Evolutionary conservation across 1,140 invertebrate genomes (phyloP), one percentile per base, ranked within the genome.

Genomic region (Drosophila tsacasi): DNA sequence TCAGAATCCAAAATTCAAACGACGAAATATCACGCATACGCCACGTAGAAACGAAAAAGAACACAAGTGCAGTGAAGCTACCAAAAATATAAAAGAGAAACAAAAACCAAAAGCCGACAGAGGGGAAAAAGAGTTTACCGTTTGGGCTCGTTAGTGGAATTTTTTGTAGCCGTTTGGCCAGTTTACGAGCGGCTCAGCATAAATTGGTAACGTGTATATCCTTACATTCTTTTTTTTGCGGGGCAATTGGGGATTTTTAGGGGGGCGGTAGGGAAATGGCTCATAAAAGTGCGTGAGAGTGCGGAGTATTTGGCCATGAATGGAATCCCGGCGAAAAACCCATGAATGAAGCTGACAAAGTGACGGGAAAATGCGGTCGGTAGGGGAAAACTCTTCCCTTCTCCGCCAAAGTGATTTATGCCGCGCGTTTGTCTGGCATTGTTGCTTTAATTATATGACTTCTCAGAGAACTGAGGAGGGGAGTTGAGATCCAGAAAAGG

Each of bases 391-490:
- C 42, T 49, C 25, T 12, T 19, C 55, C 55, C 47, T 1, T 0
- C 49, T 13, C 10, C 27, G 5, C 1, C 49, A 30, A 44, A 66
- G 77, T 90, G 85, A 87, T 87, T 87, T 87, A 87, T 84, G 84
- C 81, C 83, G 83, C 83, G 84, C 78, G 77, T 80, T 71, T 62
- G 60, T 78, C 60, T 71, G 68, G 47, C 60, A 68, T 80, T 84
- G 76, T 73, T 77, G 76, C 84, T 81, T 83, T 89, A 83, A 87
- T 87, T 87, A 83, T 83, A 75, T 80, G 57, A 63, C 74, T 60
- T 55, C 71, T 25, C 12, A 32, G 47, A 23, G 32, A 9, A 19
- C 5, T 12, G 0, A 1, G 25, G 9, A 13, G 42, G 2, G 6
- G 39, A 25, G 47, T 49, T 27, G 30, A 57, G 5, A 23, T 66